A percentile compares a stretch with the other conserved stretches of the same genome.
These are phyloP conservation scores for Gallinago stenura DNA, from an alignment of 2,797 vertebrate species.

Conservation along the genomic window DNA sequence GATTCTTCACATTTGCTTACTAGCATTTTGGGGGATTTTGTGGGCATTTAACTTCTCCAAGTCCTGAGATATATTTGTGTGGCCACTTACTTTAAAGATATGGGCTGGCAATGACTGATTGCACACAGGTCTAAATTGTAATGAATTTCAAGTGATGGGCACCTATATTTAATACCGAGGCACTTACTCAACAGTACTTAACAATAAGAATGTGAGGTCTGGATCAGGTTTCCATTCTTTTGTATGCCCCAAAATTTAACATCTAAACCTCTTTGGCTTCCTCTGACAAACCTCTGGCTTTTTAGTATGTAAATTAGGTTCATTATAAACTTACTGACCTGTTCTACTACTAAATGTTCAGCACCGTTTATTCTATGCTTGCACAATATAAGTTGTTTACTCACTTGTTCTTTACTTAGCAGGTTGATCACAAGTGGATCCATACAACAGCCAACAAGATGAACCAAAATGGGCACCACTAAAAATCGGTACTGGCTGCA, in stretches of 20 bases:
- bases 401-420: not conserved
- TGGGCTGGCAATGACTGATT: not conserved
- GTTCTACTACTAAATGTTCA: not conserved
- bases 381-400: not conserved
- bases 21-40: not conserved
- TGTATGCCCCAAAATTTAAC: not conserved
- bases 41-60: not conserved
- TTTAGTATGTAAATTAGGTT: not conserved
- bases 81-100: not conserved
- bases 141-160: not conserved
- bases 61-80: not conserved
- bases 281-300: not conserved
- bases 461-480: not conserved
- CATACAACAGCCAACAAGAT: fast-evolving
- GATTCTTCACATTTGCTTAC: not conserved
- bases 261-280: not conserved
- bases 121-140: not conserved
- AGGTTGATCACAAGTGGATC: not conserved
- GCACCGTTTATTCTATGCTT: not conserved
- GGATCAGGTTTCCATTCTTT: not conserved
- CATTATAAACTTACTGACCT: not conserved
- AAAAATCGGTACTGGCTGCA: not conserved
- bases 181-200: not conserved
- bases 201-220: not conserved
- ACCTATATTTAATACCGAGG: not conserved